Conservation (phyloP, 2,797 vertebrate species). For the Psittacula derbiana region DNA sequence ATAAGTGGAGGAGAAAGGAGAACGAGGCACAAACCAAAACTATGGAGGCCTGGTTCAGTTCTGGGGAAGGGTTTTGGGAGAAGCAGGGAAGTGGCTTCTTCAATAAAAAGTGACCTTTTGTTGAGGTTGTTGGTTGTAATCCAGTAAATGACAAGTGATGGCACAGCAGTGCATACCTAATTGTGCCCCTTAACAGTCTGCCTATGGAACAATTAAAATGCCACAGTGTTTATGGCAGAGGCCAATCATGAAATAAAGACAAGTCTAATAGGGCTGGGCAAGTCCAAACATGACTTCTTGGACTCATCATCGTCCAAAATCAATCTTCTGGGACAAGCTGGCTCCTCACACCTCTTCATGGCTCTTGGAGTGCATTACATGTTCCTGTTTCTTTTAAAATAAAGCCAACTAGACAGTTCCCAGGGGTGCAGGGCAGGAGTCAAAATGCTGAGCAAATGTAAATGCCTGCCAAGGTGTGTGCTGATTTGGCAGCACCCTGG, state of each 20-base stretch:
- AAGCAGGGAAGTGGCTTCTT: not conserved
- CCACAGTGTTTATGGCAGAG: not conserved
- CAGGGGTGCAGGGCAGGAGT: not conserved
- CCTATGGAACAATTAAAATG: not conserved
- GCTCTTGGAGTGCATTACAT: not conserved
- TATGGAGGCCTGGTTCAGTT: not conserved
- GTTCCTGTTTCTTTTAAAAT: slow-evolving; percentile 21
- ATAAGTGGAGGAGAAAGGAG: not conserved
- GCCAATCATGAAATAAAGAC: not conserved
- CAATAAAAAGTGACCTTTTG: not conserved
- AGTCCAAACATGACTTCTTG: not conserved
- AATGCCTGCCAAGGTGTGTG: slow-evolving; percentile 17
- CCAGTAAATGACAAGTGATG: not conserved
- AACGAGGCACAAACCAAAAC: not conserved
- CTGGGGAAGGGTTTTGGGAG: not conserved
- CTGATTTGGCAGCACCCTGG: not conserved
- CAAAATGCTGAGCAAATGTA: slow-evolving; percentile 46
- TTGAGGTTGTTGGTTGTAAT: not conserved
- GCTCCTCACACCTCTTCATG: slow-evolving; percentile 21
- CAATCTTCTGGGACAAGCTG: slow-evolving; percentile 1
- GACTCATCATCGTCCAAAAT: not conserved
- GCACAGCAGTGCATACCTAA: not conserved
- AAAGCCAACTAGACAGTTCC: not conserved
- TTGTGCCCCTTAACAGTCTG: not conserved
- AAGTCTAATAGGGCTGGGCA: not conserved